Evolutionary conservation across 2,113 vertebrate species (phyloP), one percentile per base, ranked within the genome.

Genomic region (Proteles cristata): DNA sequence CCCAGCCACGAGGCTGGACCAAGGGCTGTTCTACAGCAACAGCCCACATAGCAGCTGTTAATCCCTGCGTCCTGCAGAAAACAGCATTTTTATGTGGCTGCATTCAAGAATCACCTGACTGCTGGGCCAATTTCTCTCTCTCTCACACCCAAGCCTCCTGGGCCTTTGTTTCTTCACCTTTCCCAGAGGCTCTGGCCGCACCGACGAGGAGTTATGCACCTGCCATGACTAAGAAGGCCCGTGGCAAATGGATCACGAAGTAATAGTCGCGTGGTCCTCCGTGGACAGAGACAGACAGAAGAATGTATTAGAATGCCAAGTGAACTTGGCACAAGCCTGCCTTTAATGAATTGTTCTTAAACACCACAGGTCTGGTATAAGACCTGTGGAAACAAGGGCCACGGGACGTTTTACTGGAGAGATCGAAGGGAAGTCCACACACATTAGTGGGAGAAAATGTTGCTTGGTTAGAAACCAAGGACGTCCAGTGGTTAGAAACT

Each of bases 291-390:
- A 58, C 17, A 77, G 53, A 1, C 35, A 7, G 71, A 97, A 94
- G 4, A 39, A 74, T n/a, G 81, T 87, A 26, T 53, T 88, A 88
- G 63, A 95, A 88, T 91, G 68, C 35, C 33, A 2, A 10, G 53
- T 3, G 55, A 91, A 66, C 21, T 9, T 93, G 92, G 61, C 96
- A 81, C 48, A n/a, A 80, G 65, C 39, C 96, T 93, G 43, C 74
- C 50, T 97, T 80, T 96, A 68, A 95, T 39, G 95, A 63, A 88
- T 96, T 97, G 88, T 85, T 98, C 39, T 39, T 39, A 39, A 39
- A 39, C 39, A 39, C 39, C 39, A 39, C 39, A 39, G 39, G 39
- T 39, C 39, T 39, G 39, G 39, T 3, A 39, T 39, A 39, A 81
- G 48, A n/a, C 95, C 86, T 96, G 39, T 84, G 87, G 68, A 55